These are phyloP conservation scores for Motacilla tschutschensis DNA, from an alignment of 2,113 vertebrate species.

Conservation along the genomic window DNA sequence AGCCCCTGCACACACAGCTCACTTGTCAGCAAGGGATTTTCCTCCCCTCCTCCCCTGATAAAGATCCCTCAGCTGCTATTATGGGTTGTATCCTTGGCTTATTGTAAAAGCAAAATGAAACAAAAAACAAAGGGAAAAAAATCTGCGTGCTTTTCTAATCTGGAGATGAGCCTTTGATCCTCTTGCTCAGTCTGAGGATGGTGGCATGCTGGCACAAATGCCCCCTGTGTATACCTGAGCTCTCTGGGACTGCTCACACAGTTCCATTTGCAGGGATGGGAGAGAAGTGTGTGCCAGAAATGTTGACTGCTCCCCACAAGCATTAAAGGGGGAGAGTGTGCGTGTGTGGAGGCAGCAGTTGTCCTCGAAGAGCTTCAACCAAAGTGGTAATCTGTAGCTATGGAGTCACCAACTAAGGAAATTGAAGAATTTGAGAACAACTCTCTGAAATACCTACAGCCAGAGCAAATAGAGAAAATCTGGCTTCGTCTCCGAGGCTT, in stretches of 20 bases:
- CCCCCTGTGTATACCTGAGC: background rate
- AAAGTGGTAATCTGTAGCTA: slow-evolving; percentile 66
- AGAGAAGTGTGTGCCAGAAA: background rate
- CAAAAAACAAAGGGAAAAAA: background rate
- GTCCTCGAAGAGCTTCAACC: slow-evolving; percentile 21
- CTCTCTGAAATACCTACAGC: slow-evolving; percentile 94
- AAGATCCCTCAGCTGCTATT: slow-evolving; percentile 43
- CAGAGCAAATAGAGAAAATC: slow-evolving; percentile 98
- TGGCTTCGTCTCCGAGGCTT: slow-evolving; percentile 96
- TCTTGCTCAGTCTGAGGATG: background rate
- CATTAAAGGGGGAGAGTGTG: slow-evolving; percentile 34
- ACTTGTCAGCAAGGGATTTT: slow-evolving; percentile 21
- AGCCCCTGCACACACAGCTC: background rate
- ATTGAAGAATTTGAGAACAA: slow-evolving; percentile 99
- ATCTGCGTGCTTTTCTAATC: background rate
- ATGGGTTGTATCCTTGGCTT: slow-evolving; percentile 7
- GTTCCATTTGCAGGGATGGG: background rate
- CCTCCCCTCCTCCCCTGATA: background rate
- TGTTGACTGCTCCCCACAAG: background rate
- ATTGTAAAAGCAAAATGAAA: background rate
- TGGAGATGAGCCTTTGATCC: slow-evolving; percentile 11
- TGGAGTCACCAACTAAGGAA: slow-evolving; percentile 98
- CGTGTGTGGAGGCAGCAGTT: background rate
- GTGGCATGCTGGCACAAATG: slow-evolving; percentile 27
- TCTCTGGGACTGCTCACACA: background rate